Evolutionary conservation across 2,888 invertebrate genomes (phyloP).

Genomic region (Heliothis peltigera): DNA sequence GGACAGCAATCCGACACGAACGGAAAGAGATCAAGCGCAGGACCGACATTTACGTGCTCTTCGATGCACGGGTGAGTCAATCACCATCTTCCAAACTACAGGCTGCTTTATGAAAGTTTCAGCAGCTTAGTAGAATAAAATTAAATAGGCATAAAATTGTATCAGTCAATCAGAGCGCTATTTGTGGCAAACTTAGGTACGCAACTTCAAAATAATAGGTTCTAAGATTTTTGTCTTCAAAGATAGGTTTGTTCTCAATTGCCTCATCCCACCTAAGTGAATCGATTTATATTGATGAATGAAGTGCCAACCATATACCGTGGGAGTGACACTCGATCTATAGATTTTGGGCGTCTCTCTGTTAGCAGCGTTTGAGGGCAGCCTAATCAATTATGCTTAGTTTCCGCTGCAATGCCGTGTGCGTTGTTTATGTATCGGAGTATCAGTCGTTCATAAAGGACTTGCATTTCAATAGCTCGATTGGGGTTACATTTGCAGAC

Average conservation of each 20-base stretch:
- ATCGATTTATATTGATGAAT: conserved; percentile 48
- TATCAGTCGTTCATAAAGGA: conserved; percentile 20
- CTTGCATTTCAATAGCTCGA: conserved; percentile 15
- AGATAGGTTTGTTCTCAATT: conserved; percentile 6
- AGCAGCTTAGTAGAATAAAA: too few species aligned
- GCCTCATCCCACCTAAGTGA: conserved; percentile 7
- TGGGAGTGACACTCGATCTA: conserved; percentile 24
- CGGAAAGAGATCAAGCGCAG: too few species aligned
- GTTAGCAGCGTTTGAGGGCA: conserved; percentile 43
- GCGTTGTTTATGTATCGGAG: conserved; percentile 40
- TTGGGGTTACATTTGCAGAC: conserved; percentile 3
- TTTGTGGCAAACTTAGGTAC: too few species aligned
- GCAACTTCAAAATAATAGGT: too few species aligned
- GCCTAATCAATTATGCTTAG: conserved; percentile 57
- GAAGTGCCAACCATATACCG: conserved; percentile 34
- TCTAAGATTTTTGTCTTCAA: background rate
- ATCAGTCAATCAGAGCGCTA: too few species aligned
- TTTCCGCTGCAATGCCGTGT: conserved; percentile 45
- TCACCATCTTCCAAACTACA: too few species aligned
- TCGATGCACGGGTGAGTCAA: too few species aligned
- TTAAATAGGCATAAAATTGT: too few species aligned
- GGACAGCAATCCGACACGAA: too few species aligned
- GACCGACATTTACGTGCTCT: too few species aligned
- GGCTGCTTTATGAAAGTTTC: too few species aligned
- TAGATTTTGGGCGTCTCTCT: conserved; percentile 36